Base-by-base conservation (phyloP, 2,888 invertebrate species). In the Drosophila histrio region DNA sequence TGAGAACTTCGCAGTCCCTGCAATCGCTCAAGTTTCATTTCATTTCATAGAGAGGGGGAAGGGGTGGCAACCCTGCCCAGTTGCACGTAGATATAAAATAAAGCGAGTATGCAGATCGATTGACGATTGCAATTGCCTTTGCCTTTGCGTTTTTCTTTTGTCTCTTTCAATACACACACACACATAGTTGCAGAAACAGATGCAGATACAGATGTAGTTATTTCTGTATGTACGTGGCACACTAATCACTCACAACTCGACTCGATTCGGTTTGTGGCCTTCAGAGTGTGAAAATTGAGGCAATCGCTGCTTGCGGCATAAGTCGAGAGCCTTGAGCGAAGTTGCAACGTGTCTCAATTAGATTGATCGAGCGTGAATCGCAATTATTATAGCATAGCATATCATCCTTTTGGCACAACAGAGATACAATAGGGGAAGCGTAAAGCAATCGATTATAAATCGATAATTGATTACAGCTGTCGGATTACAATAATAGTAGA, bases 211-310 rank as follows among this genome's bases (percentile, higher is more conserved):
- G 17, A 44, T 44, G 17, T 17, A 44, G 30, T 30, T 46, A 19
- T 46, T 11, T 30, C 9, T 41, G 8, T n/a, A 8, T 46, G 28
- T 54, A 73, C 47, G 65, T 56, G 64, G 50, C 49, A 36, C 56
- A 65, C 60, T 46, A 63, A 75, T 74, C 78, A 47, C 64, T 74
- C 60, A 36, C 32, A 38, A 22, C 28, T 47, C 47, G 6, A 22
- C 11, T 50, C 36, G 13, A 9, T 22, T 17, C 38, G 19, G 38
- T 6, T 47, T 38, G 41, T 57, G 88, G 88, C 88, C 88, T 82
- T 82, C 82, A 56, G 64, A 81, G 82, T 87, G 82, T 75, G 79
- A 75, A 85, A 81, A 85, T 85, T 80, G 78, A 65, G 67, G 82
- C 85, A 81, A 82, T 87, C 77, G 61, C 39, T 44, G 72, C 52